A percentile compares a stretch with the other conserved stretches of the same genome.
These are phyloP conservation scores for Eumacrocentrus americanus DNA, from an alignment of 2,888 invertebrate genomes.

Conservation along the genomic window DNA sequence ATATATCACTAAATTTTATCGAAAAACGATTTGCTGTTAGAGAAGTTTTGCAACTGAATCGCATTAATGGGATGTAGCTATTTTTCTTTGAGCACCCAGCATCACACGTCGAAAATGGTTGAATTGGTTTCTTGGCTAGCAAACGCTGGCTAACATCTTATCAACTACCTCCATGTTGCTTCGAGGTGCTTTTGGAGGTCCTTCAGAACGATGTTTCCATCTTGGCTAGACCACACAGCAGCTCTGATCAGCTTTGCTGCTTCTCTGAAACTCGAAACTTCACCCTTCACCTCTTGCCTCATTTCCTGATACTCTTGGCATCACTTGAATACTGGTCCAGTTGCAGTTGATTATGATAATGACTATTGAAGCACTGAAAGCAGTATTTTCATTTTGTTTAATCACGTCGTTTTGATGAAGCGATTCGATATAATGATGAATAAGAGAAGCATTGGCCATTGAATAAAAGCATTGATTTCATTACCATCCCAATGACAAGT, in stretches of 20 bases:
- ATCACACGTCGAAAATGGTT: too few relatives aligned
- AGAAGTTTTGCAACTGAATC: not conserved
- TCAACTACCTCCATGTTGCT: too few relatives aligned
- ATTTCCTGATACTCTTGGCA: conserved; percentile 7
- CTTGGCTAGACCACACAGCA: not conserved
- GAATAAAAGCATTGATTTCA: not conserved
- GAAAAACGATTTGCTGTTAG: conserved; percentile 12
- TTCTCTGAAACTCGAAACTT: not conserved
- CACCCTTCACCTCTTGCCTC: not conserved
- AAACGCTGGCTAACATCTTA: too few relatives aligned
- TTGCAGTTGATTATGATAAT: not conserved
- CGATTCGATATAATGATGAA: too few relatives aligned
- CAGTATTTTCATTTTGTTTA: too few relatives aligned
- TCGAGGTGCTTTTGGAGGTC: not conserved
- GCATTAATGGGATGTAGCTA: not conserved
- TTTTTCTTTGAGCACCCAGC: too few relatives aligned
- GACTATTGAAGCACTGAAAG: too few relatives aligned
- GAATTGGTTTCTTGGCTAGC: too few relatives aligned
- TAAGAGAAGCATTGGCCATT: not conserved
- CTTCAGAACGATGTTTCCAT: not conserved
- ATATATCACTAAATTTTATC: conserved; percentile 12
- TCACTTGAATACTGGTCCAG: not conserved
- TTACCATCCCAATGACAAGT: conserved; percentile 19
- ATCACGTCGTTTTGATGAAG: too few relatives aligned
- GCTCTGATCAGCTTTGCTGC: not conserved